Evolutionary conservation across 2,888 invertebrate genomes (phyloP), one percentile per base, ranked within the genome.

Genomic region (Muschampia plurimacula): DNA sequence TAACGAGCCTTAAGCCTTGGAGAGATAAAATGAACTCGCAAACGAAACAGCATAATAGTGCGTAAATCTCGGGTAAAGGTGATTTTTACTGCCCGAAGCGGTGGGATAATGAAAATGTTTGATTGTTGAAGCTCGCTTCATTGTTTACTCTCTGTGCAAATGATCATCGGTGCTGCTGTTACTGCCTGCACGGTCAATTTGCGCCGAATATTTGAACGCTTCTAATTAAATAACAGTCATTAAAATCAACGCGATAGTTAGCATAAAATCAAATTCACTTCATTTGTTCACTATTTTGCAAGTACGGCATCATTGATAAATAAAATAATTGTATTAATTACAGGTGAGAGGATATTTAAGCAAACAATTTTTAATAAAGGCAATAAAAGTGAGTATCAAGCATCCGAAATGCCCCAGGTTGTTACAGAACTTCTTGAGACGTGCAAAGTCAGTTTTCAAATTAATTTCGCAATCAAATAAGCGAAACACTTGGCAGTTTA

Each of bases 51-150:
- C 75, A 83, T 81, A 81, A 83, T 84, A 86, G 85, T 84, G 81
- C 83, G 83, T 87, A 88, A 89, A 88, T 86, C 82, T 77, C 82
- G 81, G 80, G 81, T 80, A 78, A 83, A 84, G 84, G 83, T 83
- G 84, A 87, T 88, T 89, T 89, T 87, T 85, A 86, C 82, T 78
- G 79, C 83, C 78, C 79, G 77, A 81, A 81, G 72, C 74, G 62
- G 74, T 74, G 69, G 60, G 70, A 72, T 87, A 87, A 88, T 88
- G 88, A 86, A 87, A 89, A 86, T 86, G 85, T 88, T 89, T 85
- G 83, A 83, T 83, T 83, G 85, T 86, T 83, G 84, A 85, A 85
- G 80, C 82, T 84, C 77, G 78, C 84, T 86, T 85, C 81, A 89
- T 89, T 89, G 88, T 88, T 87, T 88, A 84, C 84, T 75, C 80